A percentile compares a stretch with the other conserved stretches of the same genome.
phyloP scores from a whole-genome alignment of 1,140 invertebrate species.

The Drosophila nigrodunni region DNA sequence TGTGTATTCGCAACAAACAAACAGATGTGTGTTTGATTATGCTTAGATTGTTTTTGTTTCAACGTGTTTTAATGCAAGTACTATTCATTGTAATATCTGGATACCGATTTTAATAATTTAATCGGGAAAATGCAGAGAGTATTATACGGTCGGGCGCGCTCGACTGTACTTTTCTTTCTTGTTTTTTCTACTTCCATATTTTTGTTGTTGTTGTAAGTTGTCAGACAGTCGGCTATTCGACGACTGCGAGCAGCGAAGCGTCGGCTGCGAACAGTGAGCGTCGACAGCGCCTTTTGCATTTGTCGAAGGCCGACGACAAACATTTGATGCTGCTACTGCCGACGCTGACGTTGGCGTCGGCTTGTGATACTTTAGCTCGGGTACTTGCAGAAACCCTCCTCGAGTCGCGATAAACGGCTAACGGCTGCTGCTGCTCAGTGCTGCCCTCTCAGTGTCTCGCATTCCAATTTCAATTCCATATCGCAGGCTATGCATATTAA shows the following conservation, averaged over 20 bases:
- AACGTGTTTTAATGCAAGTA: too few relatives aligned
- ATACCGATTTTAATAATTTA: too few relatives aligned
- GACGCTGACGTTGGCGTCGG: slow-evolving; percentile 4
- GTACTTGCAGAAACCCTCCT: slow-evolving; percentile 44
- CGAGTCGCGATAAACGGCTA: slow-evolving; percentile 48
- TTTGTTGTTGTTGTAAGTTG: slow-evolving; percentile 4
- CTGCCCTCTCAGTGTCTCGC: slow-evolving; percentile 11
- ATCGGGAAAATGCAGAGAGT: too few relatives aligned
- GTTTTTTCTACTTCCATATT: neutral
- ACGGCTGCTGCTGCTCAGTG: slow-evolving; percentile 24
- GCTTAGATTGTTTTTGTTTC: too few relatives aligned
- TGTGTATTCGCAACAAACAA: too few relatives aligned
- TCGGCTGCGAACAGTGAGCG: slow-evolving; percentile 1
- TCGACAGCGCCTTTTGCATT: slow-evolving; percentile 38
- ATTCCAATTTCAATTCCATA: slow-evolving; percentile 20
- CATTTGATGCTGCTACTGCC: slow-evolving; percentile 43
- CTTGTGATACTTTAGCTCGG: slow-evolving; percentile 39
- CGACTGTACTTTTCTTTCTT: too few relatives aligned
- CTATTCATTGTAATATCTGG: too few relatives aligned
- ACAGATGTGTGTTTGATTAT: too few relatives aligned
- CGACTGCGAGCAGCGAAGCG: slow-evolving; percentile 1
- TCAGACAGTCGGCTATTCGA: slow-evolving; percentile 2
- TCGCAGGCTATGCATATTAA: slow-evolving; percentile 28
- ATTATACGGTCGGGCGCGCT: too few relatives aligned
- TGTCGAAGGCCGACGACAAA: slow-evolving; percentile 52